Evolutionary conservation across 1,140 invertebrate genomes (phyloP).

Genomic region (Eupristina koningsbergeri): DNA sequence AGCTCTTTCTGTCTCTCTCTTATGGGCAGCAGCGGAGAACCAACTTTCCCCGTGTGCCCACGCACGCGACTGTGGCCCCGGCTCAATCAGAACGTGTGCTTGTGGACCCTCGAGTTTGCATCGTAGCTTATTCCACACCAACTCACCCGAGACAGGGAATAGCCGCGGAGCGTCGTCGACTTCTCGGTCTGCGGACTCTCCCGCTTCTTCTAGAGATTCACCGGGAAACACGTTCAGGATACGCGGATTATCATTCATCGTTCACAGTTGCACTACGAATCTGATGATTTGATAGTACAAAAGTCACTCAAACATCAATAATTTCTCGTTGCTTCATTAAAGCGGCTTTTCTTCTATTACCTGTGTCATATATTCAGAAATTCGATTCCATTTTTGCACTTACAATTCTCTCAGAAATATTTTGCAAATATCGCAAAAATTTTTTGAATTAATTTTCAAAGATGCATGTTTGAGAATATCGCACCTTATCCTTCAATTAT

Average conservation of each 20-base stretch:
- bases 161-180: background rate
- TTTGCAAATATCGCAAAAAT: no score
- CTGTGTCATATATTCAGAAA: no score
- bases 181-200: background rate
- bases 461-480: no score
- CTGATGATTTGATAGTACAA: no score
- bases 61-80: background rate
- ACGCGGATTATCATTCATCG: background rate
- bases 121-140: background rate
- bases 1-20: background rate
- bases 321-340: no score
- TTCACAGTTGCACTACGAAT: background rate
- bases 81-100: background rate
- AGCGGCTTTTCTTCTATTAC: no score
- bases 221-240: background rate
- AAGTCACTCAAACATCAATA: no score
- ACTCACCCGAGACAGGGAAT: no score
- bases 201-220: background rate
- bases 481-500: no score
- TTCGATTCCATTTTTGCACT: no score
- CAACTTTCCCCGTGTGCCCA: slow-evolving; percentile 32
- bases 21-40: background rate
- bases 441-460: no score
- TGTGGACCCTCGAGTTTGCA: background rate
- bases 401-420: no score